Evolutionary conservation across 2,888 invertebrate species (phyloP), one percentile per base, ranked within the genome.

Genomic region (Mechanitis messenoides): DNA sequence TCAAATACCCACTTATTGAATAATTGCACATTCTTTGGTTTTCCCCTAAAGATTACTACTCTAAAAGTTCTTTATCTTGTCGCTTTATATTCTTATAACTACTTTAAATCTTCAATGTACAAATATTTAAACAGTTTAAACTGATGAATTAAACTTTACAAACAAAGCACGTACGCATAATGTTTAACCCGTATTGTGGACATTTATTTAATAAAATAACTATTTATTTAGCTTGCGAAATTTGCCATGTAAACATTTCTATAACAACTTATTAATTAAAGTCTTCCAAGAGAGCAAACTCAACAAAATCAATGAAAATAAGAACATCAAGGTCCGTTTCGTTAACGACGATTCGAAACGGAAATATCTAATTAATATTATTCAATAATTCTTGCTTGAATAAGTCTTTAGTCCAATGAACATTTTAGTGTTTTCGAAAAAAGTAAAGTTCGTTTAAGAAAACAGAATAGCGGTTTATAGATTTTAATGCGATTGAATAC

Each of bases 21-120:
- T 20, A 20, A 20, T 20, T 20, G 46, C 50, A 35, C 55, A 56
- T 60, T 55, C 60, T 56, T 60, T 50, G 33, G 47, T 46, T 50
- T 59, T 46, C 33, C 50, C 35, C 46, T 57, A 2, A 35, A 35
- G 35, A 6, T 35, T 50, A n/a, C 35, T 46, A 57, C 20, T 57
- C 5, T 12, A n/a, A 46, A 46, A 46, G 33, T 57, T 47, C 46
- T 35, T 57, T 7, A 33, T 33, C 33, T 33, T 50, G 47, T 3
- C 47, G 42, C 28, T 38, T 53, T 57, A 28, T 46, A 50, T 53
- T 45, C 46, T 56, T 47, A 9, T 58, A 20, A 38, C 38, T 58
- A 12, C 31, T 45, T 45, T 5, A 9, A 28, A 28, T 50, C 50
- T 50, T 28, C 3, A 31, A 50, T 28, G 7, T 3, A 50, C 50